Base-by-base conservation (phyloP, 2,888 invertebrate species). In the Melolontha melolontha region DNA sequence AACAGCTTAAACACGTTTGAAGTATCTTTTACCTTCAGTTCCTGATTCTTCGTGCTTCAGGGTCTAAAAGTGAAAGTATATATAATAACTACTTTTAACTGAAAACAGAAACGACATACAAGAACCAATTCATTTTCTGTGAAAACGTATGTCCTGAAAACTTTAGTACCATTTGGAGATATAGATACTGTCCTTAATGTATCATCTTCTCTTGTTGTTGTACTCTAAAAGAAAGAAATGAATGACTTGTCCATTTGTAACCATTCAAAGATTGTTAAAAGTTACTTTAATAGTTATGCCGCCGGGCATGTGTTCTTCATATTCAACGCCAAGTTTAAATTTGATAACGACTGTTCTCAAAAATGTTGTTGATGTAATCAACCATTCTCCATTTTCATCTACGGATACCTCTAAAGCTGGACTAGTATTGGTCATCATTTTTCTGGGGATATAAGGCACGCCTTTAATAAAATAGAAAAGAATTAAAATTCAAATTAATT, bases 231-330 rank as follows among this genome's bases (percentile, higher is more conserved):
- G 22, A 52, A 66, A 12, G 12, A 22, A 42, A 42, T 22, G 16
- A 16, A 51, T 14, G 16, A 44, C 11, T 5, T 44, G 5, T 16
- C 7, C 7, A 44, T 16, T 44, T 8, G n/a, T 44, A 44, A 1
- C 11, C 8, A 34, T 34, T 34, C n/a, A 34, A 34, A 34, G 6
- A 34, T 2, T 34, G 10, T 34, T 34, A 34, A 34, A 55, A 16
- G 34, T 42, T 78, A 85, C 85, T 79, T 86, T 85, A 42, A 86
- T 74, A 12, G 74, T 76, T 50, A 80, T 81, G 78, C 88, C 86
- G 69, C 84, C 86, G 2, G 90, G 89, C 89, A 91, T 89, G 12
- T 82, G 78, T 79, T 91, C 90, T 67, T 87, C 87, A 82, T 90
- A 90, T 75, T 89, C 88, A 74, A 88, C 88, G 11, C 87, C 88